Base-by-base conservation (phyloP, 2,113 vertebrate genomes). In the Mobula birostris region DNA sequence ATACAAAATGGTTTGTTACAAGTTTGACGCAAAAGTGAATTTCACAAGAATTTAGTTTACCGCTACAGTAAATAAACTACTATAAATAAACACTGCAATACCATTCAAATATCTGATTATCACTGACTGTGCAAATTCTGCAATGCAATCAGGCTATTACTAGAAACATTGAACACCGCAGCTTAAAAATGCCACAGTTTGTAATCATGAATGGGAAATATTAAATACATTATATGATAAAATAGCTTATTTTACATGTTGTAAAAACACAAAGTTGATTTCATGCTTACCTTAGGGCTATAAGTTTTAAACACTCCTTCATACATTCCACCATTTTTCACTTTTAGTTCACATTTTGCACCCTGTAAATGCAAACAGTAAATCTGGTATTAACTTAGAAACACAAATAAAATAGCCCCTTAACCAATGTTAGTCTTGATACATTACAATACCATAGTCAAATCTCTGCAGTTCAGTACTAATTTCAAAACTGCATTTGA, bases 221-320 rank as follows among this genome's bases (percentile, higher is more conserved):
- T 63, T 88, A 88, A 87, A 9, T 9, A 21, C 48, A 66, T 8
- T 14, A 66, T 66, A 66, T 66, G 63, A 66, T 74, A 21, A 21
- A 74, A 19, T 24, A 74, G 72, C 72, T 74, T 32, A 90, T 66
- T 32, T n/a, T 88, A 27, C 66, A 66, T 66, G 85, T 40, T 40
- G 68, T 24, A 40, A 17, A 74, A 93, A 76, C 14, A 36, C 12
- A 17, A 82, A 40, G 1, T 88, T 29, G 27, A 78, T 21, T 11
- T 32, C 17, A 27, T 94, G 77, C 96, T 98, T 98, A 99, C 99
- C 98, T 99, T 99, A 95, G 98, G 98, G 96, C 99, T 98, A 76
- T 99, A 99, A 11, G 99, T 99, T 97, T 99, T 99, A 97, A 99
- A 99, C 96, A 99, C 98, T 96, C 99, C 99, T 97, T 99, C 99